These are phyloP conservation scores for Cathartes aura DNA, from an alignment of 2,113 vertebrate species.

Conservation along the genomic window DNA sequence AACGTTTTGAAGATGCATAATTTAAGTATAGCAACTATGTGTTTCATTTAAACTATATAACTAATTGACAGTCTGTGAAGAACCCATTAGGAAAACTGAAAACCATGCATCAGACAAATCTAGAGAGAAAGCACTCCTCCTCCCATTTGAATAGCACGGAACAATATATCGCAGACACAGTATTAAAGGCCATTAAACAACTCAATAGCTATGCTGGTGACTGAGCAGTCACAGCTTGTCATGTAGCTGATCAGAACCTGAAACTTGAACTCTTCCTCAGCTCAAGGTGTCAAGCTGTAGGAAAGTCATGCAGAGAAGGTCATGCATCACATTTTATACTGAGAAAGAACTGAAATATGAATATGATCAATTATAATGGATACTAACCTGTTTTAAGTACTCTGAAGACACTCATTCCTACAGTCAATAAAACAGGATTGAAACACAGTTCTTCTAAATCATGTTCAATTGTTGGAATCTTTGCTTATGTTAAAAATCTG, in stretches of 20 bases:
- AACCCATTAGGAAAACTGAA: background rate
- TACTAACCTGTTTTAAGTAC: background rate
- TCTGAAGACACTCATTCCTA: background rate
- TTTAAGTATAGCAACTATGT: background rate
- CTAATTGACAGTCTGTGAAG: background rate
- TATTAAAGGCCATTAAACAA: background rate
- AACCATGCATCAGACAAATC: background rate
- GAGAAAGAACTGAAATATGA: background rate
- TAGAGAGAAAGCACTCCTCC: background rate
- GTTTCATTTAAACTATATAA: background rate
- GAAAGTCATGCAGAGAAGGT: background rate
- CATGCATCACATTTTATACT: background rate
- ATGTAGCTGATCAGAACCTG: no score
- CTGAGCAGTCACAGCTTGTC: background rate
- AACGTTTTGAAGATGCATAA: background rate
- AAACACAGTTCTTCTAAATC: background rate
- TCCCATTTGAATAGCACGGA: background rate
- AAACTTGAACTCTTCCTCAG: background rate
- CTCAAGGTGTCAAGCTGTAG: background rate
- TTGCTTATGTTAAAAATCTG: background rate
- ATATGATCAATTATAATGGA: background rate
- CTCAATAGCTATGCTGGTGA: background rate
- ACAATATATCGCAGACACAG: background rate
- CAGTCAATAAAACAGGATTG: background rate
- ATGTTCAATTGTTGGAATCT: background rate